Percentiles rank a stretch among this genome's conserved stretches.
Evolutionary conservation across 2,797 vertebrate genomes (phyloP).

Genomic region (Mormyrus proboscirostris): DNA sequence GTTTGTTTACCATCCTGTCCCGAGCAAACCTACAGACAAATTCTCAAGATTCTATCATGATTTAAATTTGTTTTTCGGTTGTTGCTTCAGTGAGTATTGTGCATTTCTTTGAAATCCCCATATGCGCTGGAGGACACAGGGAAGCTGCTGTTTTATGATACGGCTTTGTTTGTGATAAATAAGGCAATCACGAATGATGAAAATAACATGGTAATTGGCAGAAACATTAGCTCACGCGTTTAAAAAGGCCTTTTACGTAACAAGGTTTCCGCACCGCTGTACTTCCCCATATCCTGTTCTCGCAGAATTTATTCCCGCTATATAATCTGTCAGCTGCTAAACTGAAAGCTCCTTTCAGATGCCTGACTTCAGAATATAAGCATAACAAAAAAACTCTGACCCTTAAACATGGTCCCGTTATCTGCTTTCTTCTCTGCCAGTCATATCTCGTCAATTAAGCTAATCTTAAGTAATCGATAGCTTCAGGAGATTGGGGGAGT

Average conservation of each 20-base stretch:
- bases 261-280: not conserved
- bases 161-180: not conserved
- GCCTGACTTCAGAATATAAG: not conserved
- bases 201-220: not conserved
- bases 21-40: not conserved
- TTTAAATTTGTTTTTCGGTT: not conserved
- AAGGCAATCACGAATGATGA: not conserved
- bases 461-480: not conserved
- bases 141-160: not conserved
- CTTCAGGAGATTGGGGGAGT: not conserved
- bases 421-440: not conserved
- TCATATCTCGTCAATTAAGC: not conserved
- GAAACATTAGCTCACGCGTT: not conserved
- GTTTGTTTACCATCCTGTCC: not conserved
- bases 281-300: not conserved
- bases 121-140: not conserved
- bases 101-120: not conserved
- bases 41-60: not conserved
- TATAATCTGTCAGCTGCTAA: not conserved
- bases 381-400: not conserved
- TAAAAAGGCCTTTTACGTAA: not conserved
- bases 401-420: not conserved
- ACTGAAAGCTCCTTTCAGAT: not conserved
- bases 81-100: not conserved
- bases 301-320: not conserved